Evolutionary conservation across 2,113 vertebrate genomes (phyloP), one percentile per base, ranked within the genome.

Genomic region (Ageneiosus marmoratus): DNA sequence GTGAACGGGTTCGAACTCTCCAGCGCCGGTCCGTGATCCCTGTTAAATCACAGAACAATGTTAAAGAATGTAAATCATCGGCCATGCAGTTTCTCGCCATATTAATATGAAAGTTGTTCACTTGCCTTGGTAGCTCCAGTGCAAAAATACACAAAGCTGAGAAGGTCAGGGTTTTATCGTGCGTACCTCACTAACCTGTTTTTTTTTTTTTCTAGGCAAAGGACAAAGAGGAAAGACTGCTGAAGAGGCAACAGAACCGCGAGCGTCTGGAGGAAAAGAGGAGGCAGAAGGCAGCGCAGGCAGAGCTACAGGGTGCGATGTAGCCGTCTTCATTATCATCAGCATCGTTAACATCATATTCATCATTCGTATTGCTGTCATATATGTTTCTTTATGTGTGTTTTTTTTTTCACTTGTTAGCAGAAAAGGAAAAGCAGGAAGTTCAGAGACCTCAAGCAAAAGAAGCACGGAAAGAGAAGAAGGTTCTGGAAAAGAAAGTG

Each of bases 401-500:
- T 4, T 9, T 13, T 22, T 29, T 16, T 37, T 29, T 80, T 29
- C 34, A n/a, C n/a, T n/a, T 51, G 11, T 32, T 0, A 56, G 63
- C 85, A 94, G 94, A 92, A 81, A 78, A 83, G 32, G 91, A 81
- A 80, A 93, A 86, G 75, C 89, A 86, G 70, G 91, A 93, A 10
- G 75, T 67, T 55, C 77, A 67, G 20, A 70, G 90, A 0, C 91
- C 95, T 56, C 94, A 95, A 87, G 96, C 95, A 82, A 99, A 99
- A 90, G 97, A 99, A 88, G 97, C 95, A 22, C 96, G 97, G 78
- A 99, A 99, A 91, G 97, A 99, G 87, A 94, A 94, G 88, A 98
- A 97, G 84, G 95, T 99, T 91, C 93, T 99, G 90, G 98, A 99
- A 90, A 99, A 99, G 85, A 99, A 99, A 89, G 96, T 99, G 90